Base-by-base conservation (phyloP, 1,140 invertebrate genomes). In the Drosophila santomea region DNA sequence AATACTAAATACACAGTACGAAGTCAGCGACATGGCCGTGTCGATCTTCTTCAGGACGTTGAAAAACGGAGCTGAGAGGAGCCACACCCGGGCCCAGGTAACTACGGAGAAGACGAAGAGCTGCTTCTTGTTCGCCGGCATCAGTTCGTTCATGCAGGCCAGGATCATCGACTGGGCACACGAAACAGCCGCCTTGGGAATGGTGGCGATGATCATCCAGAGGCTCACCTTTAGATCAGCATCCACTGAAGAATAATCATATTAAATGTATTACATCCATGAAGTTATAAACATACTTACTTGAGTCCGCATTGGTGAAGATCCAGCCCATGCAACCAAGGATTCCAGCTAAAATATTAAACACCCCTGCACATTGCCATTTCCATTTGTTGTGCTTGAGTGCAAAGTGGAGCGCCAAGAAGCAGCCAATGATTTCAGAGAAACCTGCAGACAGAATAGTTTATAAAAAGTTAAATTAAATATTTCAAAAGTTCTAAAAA, bases 341-440 rank as follows among this genome's bases (percentile, higher is more conserved):
- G 2, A 93, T 58, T 23, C 92, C 92, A 20, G 92, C 92, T 4
- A 93, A 50, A n/a, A 93, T 86, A 64, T 93, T 93, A 41, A 92
- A 93, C 48, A 78, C 55, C 7, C 92, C 92, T 11, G 88, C 79
- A 59, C 67, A 92, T 45, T 91, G 79, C 80, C 91, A 93, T 61
- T 92, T 93, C 74, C 90, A 86, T 39, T 83, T 84, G 52, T 89
- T 91, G 66, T 90, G 81, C 38, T 91, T 86, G n/a, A 92, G 74
- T 2, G 82, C 58, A 12, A 92, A 89, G 48, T 86, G 91, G 3
- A 93, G 57, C 0, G 84, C 92, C 64, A 92, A 11, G 43, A 92
- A 92, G 55, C 90, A 92, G 28, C 91, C 92, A 32, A 91, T 61
- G 3, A 92, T 92, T 71, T 92, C 91, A 12, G 86, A 91, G 59